Percentiles rank a stretch among this genome's conserved stretches.
These are phyloP conservation scores for Tenthredo mesomela DNA, from an alignment of 2,888 invertebrate genomes.

Conservation along the genomic window DNA sequence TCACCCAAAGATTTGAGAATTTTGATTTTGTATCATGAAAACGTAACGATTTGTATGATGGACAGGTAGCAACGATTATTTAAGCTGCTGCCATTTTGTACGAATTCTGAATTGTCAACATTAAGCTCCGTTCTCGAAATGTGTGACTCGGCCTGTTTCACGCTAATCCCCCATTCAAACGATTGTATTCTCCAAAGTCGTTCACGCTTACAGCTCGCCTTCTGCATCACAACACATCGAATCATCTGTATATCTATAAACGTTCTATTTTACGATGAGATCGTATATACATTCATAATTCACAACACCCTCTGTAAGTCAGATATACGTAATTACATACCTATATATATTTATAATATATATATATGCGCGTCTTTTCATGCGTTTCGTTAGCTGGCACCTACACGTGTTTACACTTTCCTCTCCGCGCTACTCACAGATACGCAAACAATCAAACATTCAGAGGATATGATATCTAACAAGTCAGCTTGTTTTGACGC, in stretches of 20 bases:
- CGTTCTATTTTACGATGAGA: neutral
- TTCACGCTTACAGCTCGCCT: neutral
- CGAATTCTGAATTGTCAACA: neutral
- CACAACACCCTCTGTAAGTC: neutral
- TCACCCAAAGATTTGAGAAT: neutral
- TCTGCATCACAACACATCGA: neutral
- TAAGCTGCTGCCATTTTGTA: slow-evolving; percentile 13
- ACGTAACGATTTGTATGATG: neutral
- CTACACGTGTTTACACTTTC: neutral
- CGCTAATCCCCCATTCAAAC: neutral
- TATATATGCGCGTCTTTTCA: neutral
- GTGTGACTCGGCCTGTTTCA: neutral
- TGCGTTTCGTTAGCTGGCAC: slow-evolving; percentile 13
- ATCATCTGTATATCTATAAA: neutral
- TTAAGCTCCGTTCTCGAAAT: neutral
- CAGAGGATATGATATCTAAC: neutral
- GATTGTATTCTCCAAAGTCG: neutral
- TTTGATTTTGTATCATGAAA: neutral
- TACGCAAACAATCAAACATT: neutral
- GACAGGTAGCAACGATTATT: neutral
- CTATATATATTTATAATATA: neutral
- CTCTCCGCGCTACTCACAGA: neutral
- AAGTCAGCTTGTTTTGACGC: neutral
- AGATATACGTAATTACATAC: neutral
- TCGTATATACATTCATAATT: neutral